Base-by-base conservation (phyloP, 2,888 invertebrate species). In the Cylindroiulus punctatus region DNA sequence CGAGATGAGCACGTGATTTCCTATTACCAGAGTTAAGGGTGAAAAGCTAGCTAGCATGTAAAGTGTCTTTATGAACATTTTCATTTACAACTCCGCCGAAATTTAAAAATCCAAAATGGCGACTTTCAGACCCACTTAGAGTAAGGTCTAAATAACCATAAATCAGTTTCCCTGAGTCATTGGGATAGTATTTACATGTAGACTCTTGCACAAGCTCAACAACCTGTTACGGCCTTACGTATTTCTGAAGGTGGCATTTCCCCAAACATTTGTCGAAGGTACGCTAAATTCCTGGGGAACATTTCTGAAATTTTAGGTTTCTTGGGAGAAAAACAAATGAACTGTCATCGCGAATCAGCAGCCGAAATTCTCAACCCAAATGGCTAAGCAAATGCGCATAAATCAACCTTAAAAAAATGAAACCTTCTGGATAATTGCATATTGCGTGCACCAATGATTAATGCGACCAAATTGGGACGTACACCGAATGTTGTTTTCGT, bases 371-470 rank as follows among this genome's bases (percentile, higher is more conserved):
- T 7, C 65, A 22, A 76, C 22, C 26, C 22, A n/a, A 65, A 65
- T 65, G 65, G n/a, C 65, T 65, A 22, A 65, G 22, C 76, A 14
- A 26, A 76, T 26, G 26, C 26, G 76, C 76, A 76, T 76, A 76
- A 76, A 76, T 76, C 26, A 76, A 22, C 10, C 30, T 76, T 76
- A 14, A 76, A 76, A 30, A 76, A 57, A 47, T 10, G n/a, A 47
- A n/a, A 76, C 76, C 76, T 76, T 76, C 76, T 76, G 76, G 76
- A 76, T 76, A 76, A 76, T 76, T 76, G 76, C 76, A 76, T 76
- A 76, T 76, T 76, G 76, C 76, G 76, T 30, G 76, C 76, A 76
- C 76, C 22, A 14, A 76, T 76, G 76, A 76, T 76, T 76, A 76
- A 76, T 76, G 76, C 26, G 76, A 76, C 30, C 76, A 76, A 30